Conservation (phyloP, 2,888 invertebrate species). For the Pheosia gnoma region DNA sequence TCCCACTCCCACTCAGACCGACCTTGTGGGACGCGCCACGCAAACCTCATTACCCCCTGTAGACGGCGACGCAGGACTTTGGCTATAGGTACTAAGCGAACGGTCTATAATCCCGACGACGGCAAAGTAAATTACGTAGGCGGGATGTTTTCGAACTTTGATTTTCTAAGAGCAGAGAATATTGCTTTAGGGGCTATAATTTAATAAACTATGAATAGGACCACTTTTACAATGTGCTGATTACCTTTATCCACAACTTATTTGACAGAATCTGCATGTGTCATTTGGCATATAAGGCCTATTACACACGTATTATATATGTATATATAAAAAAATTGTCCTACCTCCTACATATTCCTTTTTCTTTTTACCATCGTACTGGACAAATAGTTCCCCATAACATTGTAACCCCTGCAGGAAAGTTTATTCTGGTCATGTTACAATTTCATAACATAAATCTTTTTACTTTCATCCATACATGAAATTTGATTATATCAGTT, state of each 20-base stretch:
- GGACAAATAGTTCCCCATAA: not conserved
- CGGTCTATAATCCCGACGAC: conserved; percentile 14
- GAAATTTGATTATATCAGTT: conserved; percentile 20
- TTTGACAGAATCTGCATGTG: too few species aligned
- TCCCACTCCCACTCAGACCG: conserved; percentile 33
- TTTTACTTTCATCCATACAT: conserved; percentile 12
- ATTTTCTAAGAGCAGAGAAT: conserved; percentile 7
- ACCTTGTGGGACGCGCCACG: conserved; percentile 50
- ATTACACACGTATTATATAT: too few species aligned
- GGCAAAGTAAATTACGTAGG: conserved; percentile 19
- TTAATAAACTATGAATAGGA: not conserved
- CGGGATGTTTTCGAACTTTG: conserved; percentile 16
- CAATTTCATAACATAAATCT: not conserved
- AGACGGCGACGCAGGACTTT: conserved; percentile 34
- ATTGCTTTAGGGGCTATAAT: not conserved
- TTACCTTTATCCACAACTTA: too few species aligned
- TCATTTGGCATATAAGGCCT: too few species aligned
- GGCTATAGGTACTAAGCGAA: conserved; percentile 33
- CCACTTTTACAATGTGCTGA: too few species aligned
- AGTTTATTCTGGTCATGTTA: not conserved
- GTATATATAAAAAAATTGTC: too few species aligned
- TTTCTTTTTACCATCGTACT: too few species aligned
- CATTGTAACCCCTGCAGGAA: not conserved
- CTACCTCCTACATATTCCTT: too few species aligned
- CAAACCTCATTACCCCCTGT: conserved; percentile 45